Conservation (phyloP, 2,888 invertebrate species). For the Agrochola macilenta region DNA sequence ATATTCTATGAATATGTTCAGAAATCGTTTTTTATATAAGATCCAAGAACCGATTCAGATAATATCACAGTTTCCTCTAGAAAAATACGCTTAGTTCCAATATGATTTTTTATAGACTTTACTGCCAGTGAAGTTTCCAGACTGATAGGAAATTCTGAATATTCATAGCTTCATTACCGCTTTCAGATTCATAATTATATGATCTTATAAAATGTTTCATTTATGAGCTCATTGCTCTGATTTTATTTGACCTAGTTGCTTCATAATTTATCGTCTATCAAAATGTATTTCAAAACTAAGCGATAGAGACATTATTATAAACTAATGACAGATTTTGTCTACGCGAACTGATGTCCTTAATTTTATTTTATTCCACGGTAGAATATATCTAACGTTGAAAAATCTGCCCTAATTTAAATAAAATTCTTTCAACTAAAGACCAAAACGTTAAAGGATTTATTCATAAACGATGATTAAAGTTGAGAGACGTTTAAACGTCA, state of each 20-base stretch:
- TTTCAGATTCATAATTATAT: constrained; percentile 42
- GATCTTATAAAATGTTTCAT: constrained; percentile 36
- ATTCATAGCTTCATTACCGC: constrained; percentile 60
- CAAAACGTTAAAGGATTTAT: not conserved
- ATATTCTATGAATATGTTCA: constrained; percentile 25
- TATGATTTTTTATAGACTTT: constrained; percentile 41
- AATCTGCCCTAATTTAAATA: not conserved
- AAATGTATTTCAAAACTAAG: not conserved
- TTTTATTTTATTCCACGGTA: not conserved
- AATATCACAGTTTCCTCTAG: constrained; percentile 6
- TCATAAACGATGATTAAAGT: no score
- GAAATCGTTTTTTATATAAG: constrained; percentile 13
- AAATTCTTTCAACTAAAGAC: not conserved
- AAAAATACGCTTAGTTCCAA: constrained; percentile 31
- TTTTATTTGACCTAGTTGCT: constrained; percentile 4
- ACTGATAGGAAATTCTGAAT: constrained; percentile 58
- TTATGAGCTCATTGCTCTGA: constrained; percentile 27
- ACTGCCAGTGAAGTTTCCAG: constrained; percentile 43
- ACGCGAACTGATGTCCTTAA: no score
- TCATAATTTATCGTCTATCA: not conserved
- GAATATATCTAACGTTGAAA: not conserved
- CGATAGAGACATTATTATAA: not conserved
- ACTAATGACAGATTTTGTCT: not conserved
- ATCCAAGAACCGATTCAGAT: constrained; percentile 10
- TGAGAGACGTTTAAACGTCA: no score